Evolutionary conservation across 2,888 invertebrate genomes (phyloP), one percentile per base, ranked within the genome.

Genomic region (Thecophora atra): DNA sequence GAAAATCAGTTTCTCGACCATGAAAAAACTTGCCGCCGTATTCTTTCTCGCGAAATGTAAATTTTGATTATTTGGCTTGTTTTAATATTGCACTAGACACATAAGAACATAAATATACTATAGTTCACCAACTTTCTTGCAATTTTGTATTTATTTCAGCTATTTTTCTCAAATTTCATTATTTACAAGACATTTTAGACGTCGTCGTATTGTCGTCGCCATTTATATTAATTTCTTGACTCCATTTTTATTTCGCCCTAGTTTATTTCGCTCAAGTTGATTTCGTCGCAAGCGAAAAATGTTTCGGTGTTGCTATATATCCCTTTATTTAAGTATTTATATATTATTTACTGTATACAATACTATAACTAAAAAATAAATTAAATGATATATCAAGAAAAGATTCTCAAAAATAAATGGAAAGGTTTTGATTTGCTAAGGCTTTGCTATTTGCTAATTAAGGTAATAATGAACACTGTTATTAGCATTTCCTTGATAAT

Each of bases 161-260:
- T 30, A 7, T 37, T 70, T 63, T 70, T 52, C 19, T 51, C 63
- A 70, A 70, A 63, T 70, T 70, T 70, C 63, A 63, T 72, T 83
- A 83, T 83, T 84, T 83, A 83, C 82, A 82, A 81, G 81, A 83
- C 81, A 80, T 68, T 72, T 66, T 70, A 70, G 70, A 70, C 70
- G 51, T 62, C 52, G 63, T 21, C 68, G 67, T 72, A 67, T 80
- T 78, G 79, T 80, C 79, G 79, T 81, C 82, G 84, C 84, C 84
- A 84, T 83, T n/a, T n/a, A n/a, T 80, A 82, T 82, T 82, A 82
- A 81, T 79, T 81, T 78, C 80, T 81, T 76, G 81, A 82, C 82
- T 82, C 81, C 81, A 82, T 82, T 79, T 81, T 82, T 81, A 79
- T 79, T 79, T 76, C 77, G 76, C 77, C 75, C 72, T 75, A 75